phyloP scores from a whole-genome alignment of 2,797 vertebrate species.

The Cossypha dichroa region DNA sequence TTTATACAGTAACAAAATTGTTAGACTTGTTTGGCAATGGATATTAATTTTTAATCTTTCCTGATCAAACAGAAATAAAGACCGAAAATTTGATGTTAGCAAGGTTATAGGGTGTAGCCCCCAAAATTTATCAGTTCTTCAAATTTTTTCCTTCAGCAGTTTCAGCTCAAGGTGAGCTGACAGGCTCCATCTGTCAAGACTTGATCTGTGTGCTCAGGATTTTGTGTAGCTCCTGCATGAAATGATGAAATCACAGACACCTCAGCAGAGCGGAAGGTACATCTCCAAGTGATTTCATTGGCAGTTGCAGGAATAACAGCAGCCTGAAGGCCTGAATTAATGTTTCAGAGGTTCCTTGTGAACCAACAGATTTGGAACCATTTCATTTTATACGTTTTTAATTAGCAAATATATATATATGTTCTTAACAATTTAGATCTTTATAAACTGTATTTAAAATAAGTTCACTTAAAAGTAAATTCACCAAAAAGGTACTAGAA shows the following conservation, averaged over 20 bases:
- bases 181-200: constrained; percentile 40
- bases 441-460: not conserved
- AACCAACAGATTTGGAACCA: not conserved
- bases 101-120: not conserved
- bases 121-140: not conserved
- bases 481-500: not conserved
- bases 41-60: not conserved
- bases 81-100: not conserved
- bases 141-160: not conserved
- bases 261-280: not conserved
- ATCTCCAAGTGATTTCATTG: constrained; percentile 13
- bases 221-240: not conserved
- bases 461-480: not conserved
- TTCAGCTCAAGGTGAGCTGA: constrained; percentile 4
- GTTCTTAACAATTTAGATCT: not conserved
- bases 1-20: not conserved
- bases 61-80: not conserved
- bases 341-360: not conserved
- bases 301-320: not conserved
- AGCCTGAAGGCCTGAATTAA: not conserved
- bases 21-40: not conserved
- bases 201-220: constrained; percentile 18
- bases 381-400: not conserved
- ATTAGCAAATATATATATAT: not conserved
- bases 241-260: not conserved